Base-by-base conservation (phyloP, 2,888 invertebrate species). In the Brachynemurus nebulosus region DNA sequence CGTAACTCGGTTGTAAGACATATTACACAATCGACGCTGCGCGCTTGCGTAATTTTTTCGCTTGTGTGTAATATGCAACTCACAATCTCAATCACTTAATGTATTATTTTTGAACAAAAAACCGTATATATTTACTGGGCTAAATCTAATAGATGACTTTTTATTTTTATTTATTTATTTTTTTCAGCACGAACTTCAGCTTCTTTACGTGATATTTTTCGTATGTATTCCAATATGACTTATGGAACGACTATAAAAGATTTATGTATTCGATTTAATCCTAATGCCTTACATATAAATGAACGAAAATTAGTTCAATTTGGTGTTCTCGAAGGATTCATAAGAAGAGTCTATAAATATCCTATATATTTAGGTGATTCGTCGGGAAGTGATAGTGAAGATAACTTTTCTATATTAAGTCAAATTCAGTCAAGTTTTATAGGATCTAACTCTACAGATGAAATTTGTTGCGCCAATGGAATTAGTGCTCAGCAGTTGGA, bases 381-480 rank as follows among this genome's bases (percentile, higher is more conserved):
- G 64, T 64, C 59, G 63, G 65, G 43, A 59, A 61, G 45, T 54
- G 47, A 42, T 39, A 44, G 25, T 27, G 46, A 46, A 4, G 45
- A 46, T 43, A 38, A 12, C 14, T 30, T 38, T 3, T 47, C 46
- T 20, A 37, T 41, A 19, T 25, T 44, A 17, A 39, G 39, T 9
- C 62, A 62, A 30, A 63, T 80, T 27, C 72, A 76, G 33, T 69
- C 74, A 41, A 71, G 83, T 55, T 86, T 91, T 58, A 85, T 83
- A 36, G 93, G 93, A 0, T 67, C 72, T 1, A 78, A 81, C 49
- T 86, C 81, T 59, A 74, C 83, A 45, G 93, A 95, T 65, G 89
- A 92, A 64, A 91, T 95, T 55, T 92, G 93, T 63, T 88, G 90
- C 59, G 74, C 81, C 46, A 82, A 85, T 8, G 80, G 81, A 12